phyloP scores from a whole-genome alignment of 2,888 invertebrate species.

The Rhimphoctona megacephalus region DNA sequence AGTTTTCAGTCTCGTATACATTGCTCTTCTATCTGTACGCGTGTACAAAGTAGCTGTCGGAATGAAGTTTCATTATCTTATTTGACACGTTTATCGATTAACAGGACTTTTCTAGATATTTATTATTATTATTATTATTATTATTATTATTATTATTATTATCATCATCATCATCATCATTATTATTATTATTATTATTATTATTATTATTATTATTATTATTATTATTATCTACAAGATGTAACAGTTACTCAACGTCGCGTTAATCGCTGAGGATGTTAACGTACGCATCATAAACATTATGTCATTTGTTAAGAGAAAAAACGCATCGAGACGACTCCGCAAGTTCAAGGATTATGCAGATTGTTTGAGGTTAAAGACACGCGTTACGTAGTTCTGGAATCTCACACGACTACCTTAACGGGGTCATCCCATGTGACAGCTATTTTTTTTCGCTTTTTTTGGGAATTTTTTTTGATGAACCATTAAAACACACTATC shows the following conservation, averaged over 20 bases:
- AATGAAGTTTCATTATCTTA: conserved; percentile 31
- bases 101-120: neutral
- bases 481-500: no score
- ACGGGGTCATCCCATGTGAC: no score
- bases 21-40: conserved; percentile 11
- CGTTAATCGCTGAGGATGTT: conserved; percentile 2
- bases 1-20: conserved; percentile 17
- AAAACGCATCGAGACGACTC: neutral
- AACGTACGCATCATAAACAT: neutral
- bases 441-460: no score
- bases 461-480: no score
- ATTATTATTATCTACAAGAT: conserved; percentile 1
- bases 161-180: neutral
- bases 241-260: neutral
- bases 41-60: conserved; percentile 5
- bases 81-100: conserved; percentile 40
- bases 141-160: conserved; percentile 1
- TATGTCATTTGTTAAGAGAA: neutral
- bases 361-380: conserved; percentile 11
- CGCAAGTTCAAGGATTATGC: conserved; percentile 38
- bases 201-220: conserved; percentile 1
- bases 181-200: conserved; percentile 6
- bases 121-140: neutral
- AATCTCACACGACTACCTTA: conserved; percentile 15
- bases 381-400: conserved; percentile 13